Base-by-base conservation (phyloP, 2,888 invertebrate genomes). In the Tetropium fuscum region DNA sequence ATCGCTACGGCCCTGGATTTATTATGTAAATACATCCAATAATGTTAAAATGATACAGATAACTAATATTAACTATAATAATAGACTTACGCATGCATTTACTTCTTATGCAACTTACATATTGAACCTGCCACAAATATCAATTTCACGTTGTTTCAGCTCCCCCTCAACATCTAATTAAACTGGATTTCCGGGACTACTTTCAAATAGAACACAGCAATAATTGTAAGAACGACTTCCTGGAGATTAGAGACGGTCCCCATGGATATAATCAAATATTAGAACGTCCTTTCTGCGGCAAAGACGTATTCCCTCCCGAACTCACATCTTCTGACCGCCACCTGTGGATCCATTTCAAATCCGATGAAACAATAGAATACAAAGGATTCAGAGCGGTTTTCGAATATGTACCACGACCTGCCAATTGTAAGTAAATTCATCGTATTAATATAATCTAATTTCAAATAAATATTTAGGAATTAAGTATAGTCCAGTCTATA, bases 231-330 rank as follows among this genome's bases (percentile, higher is more conserved):
- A 91, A 90, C 82, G 94, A 95, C 83, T 92, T 85, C 80, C 83
- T 94, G 68, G 93, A 94, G 82, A 88, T 94, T 53, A 86, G 93
- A 53, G 92, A 95, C 78, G 94, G 95, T 1, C 88, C 88, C 40
- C 89, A 91, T 75, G 93, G 92, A 3, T 93, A 88, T 81, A 89
- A 90, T 63, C 85, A 85, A 61, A 80, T 84, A 62, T 81, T 90
- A 63, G 68, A 75, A 45, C 62, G 71, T 43, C 86, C 84, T 70
- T 91, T 84, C 78, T 94, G 94, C 77, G 93, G 92, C 51, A 83
- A 86, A 51, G 83, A 85, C 53, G 91, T 89, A 74, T 92, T 90
- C 75, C 93, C 93, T 18, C 88, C 88, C 11, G 86, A 88, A 78
- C 87, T 94, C 70, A 87, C 87, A 53, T 92, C 92, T 13, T 86